phyloP scores from a whole-genome alignment of 1,140 invertebrate genomes.

The Lepidurus apus region DNA sequence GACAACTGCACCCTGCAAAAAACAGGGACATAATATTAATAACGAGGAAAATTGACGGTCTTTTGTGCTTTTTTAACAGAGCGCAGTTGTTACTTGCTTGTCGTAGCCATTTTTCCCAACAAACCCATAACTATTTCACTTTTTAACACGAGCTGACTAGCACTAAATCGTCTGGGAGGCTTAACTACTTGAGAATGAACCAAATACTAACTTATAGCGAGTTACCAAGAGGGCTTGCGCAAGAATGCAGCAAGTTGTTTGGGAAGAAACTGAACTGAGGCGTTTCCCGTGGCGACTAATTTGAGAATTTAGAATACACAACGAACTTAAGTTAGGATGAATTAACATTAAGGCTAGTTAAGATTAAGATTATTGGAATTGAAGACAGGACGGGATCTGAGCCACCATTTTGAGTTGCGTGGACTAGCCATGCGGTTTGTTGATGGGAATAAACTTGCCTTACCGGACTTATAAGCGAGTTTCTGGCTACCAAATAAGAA shows the following conservation, averaged over 20 bases:
- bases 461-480: neutral
- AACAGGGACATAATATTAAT: slow-evolving; percentile 17
- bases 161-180: too few species aligned
- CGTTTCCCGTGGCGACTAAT: neutral
- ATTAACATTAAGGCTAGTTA: neutral
- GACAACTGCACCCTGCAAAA: slow-evolving; percentile 21
- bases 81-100: slow-evolving; percentile 18
- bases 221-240: neutral
- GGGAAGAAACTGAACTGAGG: neutral
- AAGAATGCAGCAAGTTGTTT: neutral
- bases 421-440: too few species aligned
- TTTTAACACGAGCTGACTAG: neutral
- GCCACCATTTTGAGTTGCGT: too few species aligned
- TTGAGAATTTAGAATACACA: neutral
- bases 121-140: neutral
- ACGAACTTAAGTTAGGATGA: neutral
- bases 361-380: too few species aligned
- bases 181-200: too few species aligned
- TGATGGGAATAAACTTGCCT: neutral
- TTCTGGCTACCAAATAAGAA: neutral
- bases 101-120: neutral
- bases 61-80: neutral
- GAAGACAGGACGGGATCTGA: too few species aligned
- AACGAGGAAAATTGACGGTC: neutral
- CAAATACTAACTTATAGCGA: too few species aligned